These are phyloP conservation scores for Brachypteracias leptosomus DNA, from an alignment of 2,113 vertebrate species.

Conservation along the genomic window DNA sequence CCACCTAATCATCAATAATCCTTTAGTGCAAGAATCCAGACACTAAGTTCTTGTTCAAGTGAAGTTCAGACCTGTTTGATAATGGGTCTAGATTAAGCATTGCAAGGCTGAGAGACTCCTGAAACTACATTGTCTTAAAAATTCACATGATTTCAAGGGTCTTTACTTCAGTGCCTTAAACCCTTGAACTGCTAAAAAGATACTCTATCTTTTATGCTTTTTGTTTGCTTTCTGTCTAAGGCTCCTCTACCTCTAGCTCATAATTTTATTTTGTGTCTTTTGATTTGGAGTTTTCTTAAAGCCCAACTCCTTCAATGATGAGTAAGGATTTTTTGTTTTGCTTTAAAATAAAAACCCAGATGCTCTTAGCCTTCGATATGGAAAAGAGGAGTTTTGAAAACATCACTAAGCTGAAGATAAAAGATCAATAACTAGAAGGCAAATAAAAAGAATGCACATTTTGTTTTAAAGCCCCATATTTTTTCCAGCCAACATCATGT, in stretches of 20 bases:
- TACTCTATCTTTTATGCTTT: background rate
- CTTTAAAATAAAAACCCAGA: slow-evolving; percentile 24
- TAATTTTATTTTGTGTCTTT: background rate
- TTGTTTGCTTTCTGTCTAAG: background rate
- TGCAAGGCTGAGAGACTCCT: background rate
- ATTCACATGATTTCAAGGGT: background rate
- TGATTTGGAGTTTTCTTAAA: slow-evolving; percentile 8
- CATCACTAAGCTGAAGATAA: slow-evolving; percentile 1
- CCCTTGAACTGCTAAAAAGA: background rate
- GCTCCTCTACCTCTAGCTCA: background rate
- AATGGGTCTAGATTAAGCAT: background rate
- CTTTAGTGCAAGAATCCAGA: background rate
- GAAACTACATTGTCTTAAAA: background rate
- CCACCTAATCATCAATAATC: slow-evolving; percentile 1
- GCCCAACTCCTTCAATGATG: background rate
- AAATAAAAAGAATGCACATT: slow-evolving; percentile 33
- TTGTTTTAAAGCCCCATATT: background rate
- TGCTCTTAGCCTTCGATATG: background rate
- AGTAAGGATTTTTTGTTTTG: background rate
- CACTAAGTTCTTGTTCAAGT: background rate
- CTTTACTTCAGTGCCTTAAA: background rate
- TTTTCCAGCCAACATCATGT: background rate
- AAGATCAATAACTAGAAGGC: slow-evolving; percentile 35
- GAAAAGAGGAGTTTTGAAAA: slow-evolving; percentile 25
- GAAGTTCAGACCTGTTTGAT: background rate